A percentile compares a stretch with the other conserved stretches of the same genome.
Evolutionary conservation across 2,888 invertebrate genomes (phyloP).

Genomic region (Coremacera marginata): DNA sequence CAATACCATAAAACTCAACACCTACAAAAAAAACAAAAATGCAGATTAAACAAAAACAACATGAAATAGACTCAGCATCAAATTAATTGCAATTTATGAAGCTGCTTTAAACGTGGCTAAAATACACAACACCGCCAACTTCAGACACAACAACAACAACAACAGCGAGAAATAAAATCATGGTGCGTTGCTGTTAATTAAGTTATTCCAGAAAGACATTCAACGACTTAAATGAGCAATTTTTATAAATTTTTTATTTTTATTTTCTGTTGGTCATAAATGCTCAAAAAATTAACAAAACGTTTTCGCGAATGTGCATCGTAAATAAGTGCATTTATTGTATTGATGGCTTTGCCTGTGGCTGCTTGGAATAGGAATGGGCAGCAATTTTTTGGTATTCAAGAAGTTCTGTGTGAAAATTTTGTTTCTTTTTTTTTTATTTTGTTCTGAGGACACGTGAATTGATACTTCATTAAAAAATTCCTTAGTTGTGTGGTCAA

Average conservation of each 20-base stretch:
- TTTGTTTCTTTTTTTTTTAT: not conserved
- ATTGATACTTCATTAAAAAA: not conserved
- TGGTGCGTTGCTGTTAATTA: conserved; percentile 12
- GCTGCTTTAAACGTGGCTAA: conserved; percentile 15
- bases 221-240: not conserved
- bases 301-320: conserved; percentile 9
- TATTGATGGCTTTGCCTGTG: not conserved
- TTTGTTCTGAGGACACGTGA: not conserved
- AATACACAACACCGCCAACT: not conserved
- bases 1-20: conserved; percentile 2
- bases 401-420: not conserved
- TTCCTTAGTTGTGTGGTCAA: too few species aligned
- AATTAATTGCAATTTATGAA: conserved; percentile 37
- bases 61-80: conserved; percentile 6
- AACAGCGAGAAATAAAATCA: not conserved
- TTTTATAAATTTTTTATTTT: not conserved
- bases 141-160: not conserved
- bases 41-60: not conserved
- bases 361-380: not conserved
- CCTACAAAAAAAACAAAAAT: conserved; percentile 3
- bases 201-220: conserved; percentile 14
- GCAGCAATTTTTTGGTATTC: not conserved
- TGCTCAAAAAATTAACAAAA: conserved; percentile 10
- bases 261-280: not conserved
- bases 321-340: conserved; percentile 22